Conservation (phyloP, 1,140 invertebrate species). For the Ephestia elutella region DNA sequence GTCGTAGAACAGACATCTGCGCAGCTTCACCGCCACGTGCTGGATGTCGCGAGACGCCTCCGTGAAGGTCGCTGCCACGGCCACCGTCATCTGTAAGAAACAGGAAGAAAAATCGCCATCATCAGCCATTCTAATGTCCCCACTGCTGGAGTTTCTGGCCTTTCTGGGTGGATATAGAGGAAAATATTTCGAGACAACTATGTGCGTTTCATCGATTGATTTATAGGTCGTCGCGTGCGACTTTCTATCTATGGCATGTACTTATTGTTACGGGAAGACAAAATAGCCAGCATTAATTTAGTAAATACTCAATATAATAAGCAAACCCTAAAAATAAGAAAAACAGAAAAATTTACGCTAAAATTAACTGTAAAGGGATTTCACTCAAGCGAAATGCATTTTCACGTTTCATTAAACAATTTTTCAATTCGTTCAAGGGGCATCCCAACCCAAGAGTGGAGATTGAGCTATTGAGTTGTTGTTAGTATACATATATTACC, state of each 20-base stretch:
- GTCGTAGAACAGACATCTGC: constrained; percentile 67
- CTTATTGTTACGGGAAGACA: too few species aligned
- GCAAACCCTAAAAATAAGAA: not conserved
- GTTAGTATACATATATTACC: too few species aligned
- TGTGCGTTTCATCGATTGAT: too few species aligned
- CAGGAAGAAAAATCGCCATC: too few species aligned
- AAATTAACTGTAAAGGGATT: not conserved
- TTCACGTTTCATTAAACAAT: not conserved
- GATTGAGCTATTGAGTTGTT: not conserved
- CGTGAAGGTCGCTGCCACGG: constrained; percentile 54
- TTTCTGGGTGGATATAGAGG: too few species aligned
- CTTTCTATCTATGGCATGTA: too few species aligned
- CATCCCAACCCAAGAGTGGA: not conserved
- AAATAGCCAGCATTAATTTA: too few species aligned
- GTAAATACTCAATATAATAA: too few species aligned
- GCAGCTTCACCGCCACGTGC: constrained; percentile 43
- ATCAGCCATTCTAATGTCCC: too few species aligned
- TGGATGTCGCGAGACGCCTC: constrained; percentile 65
- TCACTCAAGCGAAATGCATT: not conserved
- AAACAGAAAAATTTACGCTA: not conserved
- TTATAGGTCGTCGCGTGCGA: too few species aligned
- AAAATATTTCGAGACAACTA: too few species aligned
- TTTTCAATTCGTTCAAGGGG: not conserved
- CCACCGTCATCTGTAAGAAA: constrained; percentile 49
- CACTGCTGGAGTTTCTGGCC: too few species aligned